A percentile compares a stretch with the other conserved stretches of the same genome.
phyloP scores from a whole-genome alignment of 2,888 invertebrate genomes.

The Sinodicranocentrus sp. region DNA sequence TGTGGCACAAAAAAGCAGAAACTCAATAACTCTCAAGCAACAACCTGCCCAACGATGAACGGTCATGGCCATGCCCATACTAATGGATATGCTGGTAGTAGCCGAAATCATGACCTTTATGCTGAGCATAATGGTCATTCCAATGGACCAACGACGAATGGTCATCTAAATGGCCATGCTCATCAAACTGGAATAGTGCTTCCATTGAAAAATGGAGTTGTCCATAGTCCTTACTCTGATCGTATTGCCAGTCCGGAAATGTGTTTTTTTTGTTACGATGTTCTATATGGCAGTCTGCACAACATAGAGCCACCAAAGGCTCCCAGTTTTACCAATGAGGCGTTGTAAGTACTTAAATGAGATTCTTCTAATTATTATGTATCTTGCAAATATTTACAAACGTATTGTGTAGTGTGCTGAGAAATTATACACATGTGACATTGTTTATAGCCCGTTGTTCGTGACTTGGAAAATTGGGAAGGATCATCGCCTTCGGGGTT shows the following conservation, averaged over 20 bases:
- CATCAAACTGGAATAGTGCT: slow-evolving; percentile 53
- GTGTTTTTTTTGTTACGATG: slow-evolving; percentile 99
- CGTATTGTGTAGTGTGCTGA: too few relatives aligned
- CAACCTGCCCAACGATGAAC: slow-evolving; percentile 65
- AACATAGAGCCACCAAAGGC: slow-evolving; percentile 94
- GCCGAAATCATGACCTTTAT: slow-evolving; percentile 58
- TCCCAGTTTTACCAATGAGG: slow-evolving; percentile 95
- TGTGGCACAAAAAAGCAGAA: slow-evolving; percentile 96
- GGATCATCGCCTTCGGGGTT: slow-evolving; percentile 96
- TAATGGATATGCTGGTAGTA: slow-evolving; percentile 59
- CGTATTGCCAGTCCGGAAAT: slow-evolving; percentile 93
- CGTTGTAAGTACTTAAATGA: slow-evolving; percentile 86
- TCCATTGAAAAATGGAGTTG: slow-evolving; percentile 60
- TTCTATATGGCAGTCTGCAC: slow-evolving; percentile 95
- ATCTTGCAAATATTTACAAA: too few relatives aligned
- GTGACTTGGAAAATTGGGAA: slow-evolving; percentile 99
- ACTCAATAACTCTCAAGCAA: slow-evolving; percentile 84
- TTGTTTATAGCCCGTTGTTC: slow-evolving; percentile 90
- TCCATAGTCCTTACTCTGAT: slow-evolving; percentile 60
- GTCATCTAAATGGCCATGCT: slow-evolving; percentile 71
- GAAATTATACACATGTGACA: not conserved
- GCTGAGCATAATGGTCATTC: slow-evolving; percentile 79
- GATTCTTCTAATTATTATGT: too few relatives aligned
- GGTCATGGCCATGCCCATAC: slow-evolving; percentile 77
- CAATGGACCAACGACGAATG: slow-evolving; percentile 78